phyloP scores from a whole-genome alignment of 92 coral and sea anemone genomes.

The Desmophyllum pertusum region DNA sequence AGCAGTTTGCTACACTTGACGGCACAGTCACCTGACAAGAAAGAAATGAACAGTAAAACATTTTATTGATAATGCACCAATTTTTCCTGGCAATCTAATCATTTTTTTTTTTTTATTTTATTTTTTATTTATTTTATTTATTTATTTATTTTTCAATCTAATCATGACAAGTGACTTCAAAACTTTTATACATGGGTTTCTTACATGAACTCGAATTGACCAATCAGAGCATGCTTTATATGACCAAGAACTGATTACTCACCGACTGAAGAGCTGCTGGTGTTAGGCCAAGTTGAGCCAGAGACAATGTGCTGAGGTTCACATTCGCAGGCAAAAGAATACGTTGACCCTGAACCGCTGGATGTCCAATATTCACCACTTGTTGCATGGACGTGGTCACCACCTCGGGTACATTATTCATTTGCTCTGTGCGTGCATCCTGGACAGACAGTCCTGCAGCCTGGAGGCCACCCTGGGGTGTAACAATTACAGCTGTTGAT shows the following conservation, averaged over 20 bases:
- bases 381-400: slow-evolving; percentile 17
- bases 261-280: slow-evolving; percentile 38
- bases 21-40: slow-evolving; percentile 35
- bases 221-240: too few relatives aligned
- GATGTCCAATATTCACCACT: slow-evolving; percentile 56
- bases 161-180: too few relatives aligned
- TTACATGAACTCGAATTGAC: too few relatives aligned
- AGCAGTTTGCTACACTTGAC: slow-evolving; percentile 19
- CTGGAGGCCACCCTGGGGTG: slow-evolving; percentile 32
- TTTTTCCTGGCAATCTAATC: too few relatives aligned
- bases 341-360: slow-evolving; percentile 53
- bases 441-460: slow-evolving; percentile 12
- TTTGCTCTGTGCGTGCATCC: slow-evolving; percentile 13
- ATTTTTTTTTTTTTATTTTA: too few relatives aligned
- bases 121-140: too few relatives aligned
- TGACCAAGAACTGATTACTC: slow-evolving; percentile 17
- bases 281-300: slow-evolving; percentile 46
- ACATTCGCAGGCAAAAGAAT: slow-evolving; percentile 58
- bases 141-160: too few relatives aligned
- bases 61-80: background rate
- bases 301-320: slow-evolving; percentile 48
- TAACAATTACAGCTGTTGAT: slow-evolving; percentile 6
- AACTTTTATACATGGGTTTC: too few relatives aligned
- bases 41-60: background rate
- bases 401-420: slow-evolving; percentile 4